phyloP scores from a whole-genome alignment of 2,888 invertebrate species.

The Caenorhabditis virilis region DNA sequence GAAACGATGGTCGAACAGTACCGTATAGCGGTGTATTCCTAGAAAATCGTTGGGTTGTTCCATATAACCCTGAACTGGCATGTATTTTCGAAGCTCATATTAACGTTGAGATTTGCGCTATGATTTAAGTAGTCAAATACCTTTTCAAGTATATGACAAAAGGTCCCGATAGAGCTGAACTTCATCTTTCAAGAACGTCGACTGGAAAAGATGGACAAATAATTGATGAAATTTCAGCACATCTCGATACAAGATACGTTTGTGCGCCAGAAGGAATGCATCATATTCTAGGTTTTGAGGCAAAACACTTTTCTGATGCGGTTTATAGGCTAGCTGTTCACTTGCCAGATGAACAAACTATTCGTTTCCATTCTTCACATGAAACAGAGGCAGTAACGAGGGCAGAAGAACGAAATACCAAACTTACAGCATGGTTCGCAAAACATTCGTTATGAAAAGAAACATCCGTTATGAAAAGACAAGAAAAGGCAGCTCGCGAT shows the following conservation, averaged over 20 bases:
- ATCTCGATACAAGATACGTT: slow-evolving; percentile 34
- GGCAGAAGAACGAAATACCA: slow-evolving; percentile 2
- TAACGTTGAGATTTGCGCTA: slow-evolving; percentile 61
- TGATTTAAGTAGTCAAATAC: slow-evolving; percentile 40
- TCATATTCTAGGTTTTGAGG: slow-evolving; percentile 32
- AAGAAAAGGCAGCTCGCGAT: not conserved
- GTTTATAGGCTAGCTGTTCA: slow-evolving; percentile 31
- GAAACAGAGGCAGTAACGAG: not conserved
- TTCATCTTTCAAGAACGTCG: not conserved
- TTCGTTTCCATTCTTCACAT: slow-evolving; percentile 9
- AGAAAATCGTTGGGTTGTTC: slow-evolving; percentile 68
- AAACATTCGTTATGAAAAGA: slow-evolving; percentile 1
- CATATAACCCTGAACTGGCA: slow-evolving; percentile 64
- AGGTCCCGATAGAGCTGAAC: slow-evolving; percentile 1
- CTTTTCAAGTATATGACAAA: slow-evolving; percentile 11
- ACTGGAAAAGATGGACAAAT: not conserved
- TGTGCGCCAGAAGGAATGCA: slow-evolving; percentile 39
- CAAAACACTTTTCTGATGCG: slow-evolving; percentile 1
- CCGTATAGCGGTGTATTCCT: not conserved
- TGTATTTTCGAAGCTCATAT: slow-evolving; percentile 50
- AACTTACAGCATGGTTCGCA: slow-evolving; percentile 5
- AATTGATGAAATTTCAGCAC: slow-evolving; percentile 24
- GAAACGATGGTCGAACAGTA: slow-evolving; percentile 45
- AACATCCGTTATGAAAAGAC: not conserved
- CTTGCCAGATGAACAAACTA: slow-evolving; percentile 25